Base-by-base conservation (phyloP, 2,113 vertebrate species). In the Phasianus colchicus region DNA sequence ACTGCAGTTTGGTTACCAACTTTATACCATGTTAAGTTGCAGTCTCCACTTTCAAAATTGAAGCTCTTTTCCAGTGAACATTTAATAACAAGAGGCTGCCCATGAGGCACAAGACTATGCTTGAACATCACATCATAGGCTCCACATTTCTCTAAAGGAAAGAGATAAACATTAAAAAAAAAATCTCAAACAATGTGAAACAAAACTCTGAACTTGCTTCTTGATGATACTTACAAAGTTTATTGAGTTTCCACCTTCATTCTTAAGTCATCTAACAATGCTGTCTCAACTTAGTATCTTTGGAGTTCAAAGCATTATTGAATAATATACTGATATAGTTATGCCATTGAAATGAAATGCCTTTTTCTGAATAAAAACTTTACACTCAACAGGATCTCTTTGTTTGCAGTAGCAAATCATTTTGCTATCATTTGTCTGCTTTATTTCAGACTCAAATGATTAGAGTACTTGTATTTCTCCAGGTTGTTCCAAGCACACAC, bases 1-100 rank as follows among this genome's bases (percentile, higher is more conserved):
- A 98, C 40, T 97, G 92, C 77, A 93, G 97, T 94, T 42, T 87
- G n/a, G 95, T 95, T 21, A 54, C 94, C 96, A 60, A 88, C 92
- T 96, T 96, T 92, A 88, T 98, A 98, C 99, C 99, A 99, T 7
- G 88, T 97, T 88, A 99, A 84, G 52, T 96, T 97, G 86, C 94
- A 95, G 72, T 95, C 91, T 86, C 27, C 82, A 79, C 29, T 93
- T 81, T 86, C 16, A n/a, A 73, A 19, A 64, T 73, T 61, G 61
- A 45, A 78, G 76, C 9, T 75, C 45, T 70, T 88, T 50, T 81
- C 91, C 52, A 36, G 58, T 11, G 92, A 96, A 65, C 96, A 97
- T n/a, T 58, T 93, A 87, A 97, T 80, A 78, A 89, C 93, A 77
- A 97, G 85, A 86, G 96, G 96, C 36, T 96, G 92, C 54, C 93